These are phyloP conservation scores for Masnerella sp. DNA, from an alignment of 2,888 invertebrate species.

Conservation along the genomic window DNA sequence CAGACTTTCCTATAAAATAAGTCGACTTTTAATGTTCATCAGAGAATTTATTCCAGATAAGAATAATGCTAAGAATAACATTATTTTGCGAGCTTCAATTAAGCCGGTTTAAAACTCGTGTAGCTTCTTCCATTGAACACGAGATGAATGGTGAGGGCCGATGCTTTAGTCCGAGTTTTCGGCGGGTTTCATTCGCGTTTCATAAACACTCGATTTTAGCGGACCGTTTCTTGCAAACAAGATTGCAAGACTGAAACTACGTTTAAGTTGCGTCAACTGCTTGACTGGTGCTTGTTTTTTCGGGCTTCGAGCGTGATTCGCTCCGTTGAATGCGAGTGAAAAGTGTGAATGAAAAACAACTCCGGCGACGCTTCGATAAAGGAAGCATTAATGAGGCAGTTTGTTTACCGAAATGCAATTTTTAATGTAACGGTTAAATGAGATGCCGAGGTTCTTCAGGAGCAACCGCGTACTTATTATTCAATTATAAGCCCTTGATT, in stretches of 20 bases:
- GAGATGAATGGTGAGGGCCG: conserved; percentile 7
- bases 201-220: conserved; percentile 19
- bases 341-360: background rate
- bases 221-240: conserved; percentile 38
- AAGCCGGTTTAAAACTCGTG: conserved; percentile 22
- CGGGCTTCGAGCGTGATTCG: background rate
- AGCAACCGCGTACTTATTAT: conserved; percentile 33
- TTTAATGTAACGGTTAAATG: conserved; percentile 14
- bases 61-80: too few species aligned
- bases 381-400: conserved; percentile 38
- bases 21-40: too few species aligned
- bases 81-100: too few species aligned
- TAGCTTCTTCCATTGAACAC: conserved; percentile 20
- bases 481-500: conserved; percentile 20
- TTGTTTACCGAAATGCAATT: conserved; percentile 12
- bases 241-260: conserved; percentile 33
- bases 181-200: conserved; percentile 16
- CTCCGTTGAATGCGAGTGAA: background rate
- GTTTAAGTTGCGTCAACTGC: conserved; percentile 35
- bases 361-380: conserved; percentile 18
- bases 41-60: too few species aligned
- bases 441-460: conserved; percentile 6
- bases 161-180: conserved; percentile 49
- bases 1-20: too few species aligned
- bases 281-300: conserved; percentile 36